Conservation (phyloP, 2,797 vertebrate species). For the Clarias pachynema region DNA sequence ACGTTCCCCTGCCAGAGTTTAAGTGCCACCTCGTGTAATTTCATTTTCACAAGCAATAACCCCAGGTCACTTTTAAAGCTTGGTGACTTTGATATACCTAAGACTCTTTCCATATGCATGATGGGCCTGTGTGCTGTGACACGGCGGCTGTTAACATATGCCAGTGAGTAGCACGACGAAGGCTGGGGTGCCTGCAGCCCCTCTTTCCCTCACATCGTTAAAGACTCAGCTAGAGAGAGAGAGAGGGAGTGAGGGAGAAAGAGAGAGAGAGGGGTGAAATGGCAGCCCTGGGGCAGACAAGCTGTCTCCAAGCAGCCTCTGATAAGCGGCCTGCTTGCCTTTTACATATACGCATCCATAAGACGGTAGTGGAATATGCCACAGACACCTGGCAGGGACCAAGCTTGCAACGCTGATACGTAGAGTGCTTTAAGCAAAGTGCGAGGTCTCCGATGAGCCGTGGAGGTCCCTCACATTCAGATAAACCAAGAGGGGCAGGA, state of each 20-base stretch:
- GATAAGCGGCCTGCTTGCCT: slow-evolving; percentile 73
- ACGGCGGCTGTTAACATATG: slow-evolving; percentile 62
- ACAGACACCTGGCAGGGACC: slow-evolving; percentile 56
- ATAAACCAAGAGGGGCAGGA: slow-evolving; percentile 54
- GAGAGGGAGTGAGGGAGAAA: slow-evolving; percentile 60
- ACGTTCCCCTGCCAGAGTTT: slow-evolving; percentile 42
- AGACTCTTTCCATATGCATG: slow-evolving; percentile 67
- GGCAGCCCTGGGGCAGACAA: slow-evolving; percentile 75
- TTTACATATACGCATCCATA: slow-evolving; percentile 64
- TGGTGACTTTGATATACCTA: slow-evolving; percentile 64
- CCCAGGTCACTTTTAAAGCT: slow-evolving; percentile 60
- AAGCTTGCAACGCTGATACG: slow-evolving; percentile 49
- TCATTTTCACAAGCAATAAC: slow-evolving; percentile 73
- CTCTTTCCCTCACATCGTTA: slow-evolving; percentile 47
- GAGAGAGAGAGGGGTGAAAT: slow-evolving; percentile 71
- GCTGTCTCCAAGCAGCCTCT: slow-evolving; percentile 75
- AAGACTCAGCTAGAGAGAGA: slow-evolving; percentile 64
- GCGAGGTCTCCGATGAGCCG: slow-evolving; percentile 42
- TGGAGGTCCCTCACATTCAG: slow-evolving; percentile 38
- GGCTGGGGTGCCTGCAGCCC: slow-evolving; percentile 36
- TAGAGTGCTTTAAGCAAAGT: slow-evolving; percentile 53
- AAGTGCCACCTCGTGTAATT: slow-evolving; percentile 66
- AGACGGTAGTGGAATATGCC: slow-evolving; percentile 54
- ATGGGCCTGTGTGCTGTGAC: slow-evolving; percentile 53
- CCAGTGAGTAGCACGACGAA: slow-evolving; percentile 50